Base-by-base conservation (phyloP, 1,140 invertebrate genomes). In the Leptinotarsa defecta region DNA sequence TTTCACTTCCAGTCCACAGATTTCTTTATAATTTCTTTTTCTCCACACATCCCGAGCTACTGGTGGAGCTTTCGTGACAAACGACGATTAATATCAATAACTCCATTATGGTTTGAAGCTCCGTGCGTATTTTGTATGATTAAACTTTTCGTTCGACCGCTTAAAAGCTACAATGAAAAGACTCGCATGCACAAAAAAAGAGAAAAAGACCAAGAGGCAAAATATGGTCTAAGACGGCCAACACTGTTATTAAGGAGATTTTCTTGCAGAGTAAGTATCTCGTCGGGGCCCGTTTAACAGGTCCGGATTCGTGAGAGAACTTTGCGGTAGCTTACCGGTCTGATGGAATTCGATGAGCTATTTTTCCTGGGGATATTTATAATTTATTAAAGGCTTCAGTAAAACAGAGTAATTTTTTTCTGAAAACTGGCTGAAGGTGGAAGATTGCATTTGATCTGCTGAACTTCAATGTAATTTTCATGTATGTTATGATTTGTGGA, bases 11-110 rank as follows among this genome's bases (percentile, higher is more conserved):
- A 17, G 68, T 52, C 17, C 48, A 70, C 20, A 70, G 48, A 57
- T 57, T 57, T 57, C 52, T 57, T 57, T 57, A 57, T 57, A 57
- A 57, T 57, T 70, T 52, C 48, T 70, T 52, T 69, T 68, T 27
- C 71, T 61, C 74, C 52, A 75, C 68, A 75, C 71, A 62, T 11
- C 34, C 8, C 34, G 34, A 71, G 75, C 75, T 76, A 72, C 70
- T 43, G 70, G 27, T 43, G 34, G 27, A 61, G 19, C 13, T 72
- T 19, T 72, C 70, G 70, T 72, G 70, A 72, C 70, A 72, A 63
- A 62, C 24, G 70, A 62, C 70, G 52, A 72, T 72, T 72, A 72
- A 62, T 72, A 62, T 62, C 70, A 62, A 72, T 72, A 72, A 72
- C 70, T 72, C 24, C 61, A 62, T 72, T 62, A 69, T 61, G 48